phyloP scores from a whole-genome alignment of 2,797 vertebrate genomes.

The Buphagus erythrorhynchus region DNA sequence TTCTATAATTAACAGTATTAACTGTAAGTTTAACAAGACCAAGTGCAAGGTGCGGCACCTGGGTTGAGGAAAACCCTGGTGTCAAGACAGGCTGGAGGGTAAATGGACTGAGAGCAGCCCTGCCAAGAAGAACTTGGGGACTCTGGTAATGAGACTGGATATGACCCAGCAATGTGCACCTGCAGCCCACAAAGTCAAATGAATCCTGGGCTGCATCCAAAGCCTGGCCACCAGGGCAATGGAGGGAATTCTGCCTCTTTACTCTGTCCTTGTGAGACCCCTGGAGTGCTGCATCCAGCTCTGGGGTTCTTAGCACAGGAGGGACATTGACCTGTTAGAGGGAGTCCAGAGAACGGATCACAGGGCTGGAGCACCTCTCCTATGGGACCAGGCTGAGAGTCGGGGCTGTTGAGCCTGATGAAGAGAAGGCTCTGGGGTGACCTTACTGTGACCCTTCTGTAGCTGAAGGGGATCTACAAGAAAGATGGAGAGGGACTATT shows the following conservation, averaged over 20 bases:
- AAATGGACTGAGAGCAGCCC: background rate
- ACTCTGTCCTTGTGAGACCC: background rate
- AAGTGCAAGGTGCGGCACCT: background rate
- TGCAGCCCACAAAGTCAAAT: background rate
- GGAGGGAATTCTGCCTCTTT: background rate
- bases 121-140: background rate
- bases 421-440: background rate
- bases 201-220: background rate
- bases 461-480: background rate
- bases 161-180: rapidly evolving
- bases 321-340: background rate
- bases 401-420: rapidly evolving
- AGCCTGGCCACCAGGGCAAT: background rate
- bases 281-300: background rate
- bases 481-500: background rate
- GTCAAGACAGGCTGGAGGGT: background rate
- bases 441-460: background rate
- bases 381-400: background rate
- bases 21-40: background rate
- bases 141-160: background rate
- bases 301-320: background rate
- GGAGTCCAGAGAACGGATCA: background rate
- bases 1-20: background rate
- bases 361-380: background rate
- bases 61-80: background rate